Percentiles rank a stretch among this genome's conserved stretches.
Evolutionary conservation across 2,797 vertebrate genomes (phyloP).

Genomic region (Triplophysa bombifrons): DNA sequence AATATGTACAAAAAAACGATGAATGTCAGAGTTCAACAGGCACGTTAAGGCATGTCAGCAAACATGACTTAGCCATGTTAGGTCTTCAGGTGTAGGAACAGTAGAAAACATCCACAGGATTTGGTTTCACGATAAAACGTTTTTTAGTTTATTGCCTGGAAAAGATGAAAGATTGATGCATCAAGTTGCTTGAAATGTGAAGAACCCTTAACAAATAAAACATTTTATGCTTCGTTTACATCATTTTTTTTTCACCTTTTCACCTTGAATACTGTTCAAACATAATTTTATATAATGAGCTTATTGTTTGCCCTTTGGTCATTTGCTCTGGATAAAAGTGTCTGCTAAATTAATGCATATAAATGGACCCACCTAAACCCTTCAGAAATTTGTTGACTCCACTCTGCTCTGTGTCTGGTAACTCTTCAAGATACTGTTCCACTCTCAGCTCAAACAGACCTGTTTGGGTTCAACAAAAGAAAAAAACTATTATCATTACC

Average conservation of each 20-base stretch:
- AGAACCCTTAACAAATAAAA: too few relatives aligned
- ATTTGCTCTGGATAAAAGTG: too few relatives aligned
- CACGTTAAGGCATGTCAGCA: constrained; percentile 40
- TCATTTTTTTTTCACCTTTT: too few relatives aligned
- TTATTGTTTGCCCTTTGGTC: too few relatives aligned
- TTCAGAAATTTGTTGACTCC: constrained; percentile 98
- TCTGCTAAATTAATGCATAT: too few relatives aligned
- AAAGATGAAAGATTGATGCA: constrained; percentile 11
- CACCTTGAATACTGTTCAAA: too few relatives aligned
- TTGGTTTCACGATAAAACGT: constrained; percentile 55
- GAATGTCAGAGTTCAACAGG: constrained; percentile 39
- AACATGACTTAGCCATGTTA: constrained; percentile 51
- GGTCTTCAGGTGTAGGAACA: constrained; percentile 43
- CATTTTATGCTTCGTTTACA: too few relatives aligned
- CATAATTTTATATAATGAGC: too few relatives aligned
- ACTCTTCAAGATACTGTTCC: constrained; percentile 96
- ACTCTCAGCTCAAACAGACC: constrained; percentile 97
- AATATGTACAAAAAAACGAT: constrained; percentile 86
- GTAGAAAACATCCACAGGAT: constrained; percentile 41
- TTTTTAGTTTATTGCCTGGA: constrained; percentile 91
- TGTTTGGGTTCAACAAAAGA: constrained; percentile 59
- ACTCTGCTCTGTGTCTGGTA: constrained; percentile 96
- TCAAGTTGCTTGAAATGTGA: not conserved
- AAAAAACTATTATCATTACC: not conserved
- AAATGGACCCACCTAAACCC: constrained; percentile 87